Evolutionary conservation across 2,797 vertebrate species (phyloP).

Genomic region (Hephaestus fuliginosus): DNA sequence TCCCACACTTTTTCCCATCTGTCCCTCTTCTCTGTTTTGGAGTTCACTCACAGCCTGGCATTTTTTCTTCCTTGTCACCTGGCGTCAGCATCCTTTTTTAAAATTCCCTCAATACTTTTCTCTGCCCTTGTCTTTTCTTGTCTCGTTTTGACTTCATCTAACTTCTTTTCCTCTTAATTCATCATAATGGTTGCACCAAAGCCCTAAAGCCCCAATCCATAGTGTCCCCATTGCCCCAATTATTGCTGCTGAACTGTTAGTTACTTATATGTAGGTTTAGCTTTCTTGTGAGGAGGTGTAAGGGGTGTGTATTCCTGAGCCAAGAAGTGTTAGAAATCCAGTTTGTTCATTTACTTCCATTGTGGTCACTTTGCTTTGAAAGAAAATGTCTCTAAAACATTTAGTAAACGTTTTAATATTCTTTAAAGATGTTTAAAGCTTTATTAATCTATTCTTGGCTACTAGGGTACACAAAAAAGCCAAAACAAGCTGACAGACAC

Average conservation of each 20-base stretch:
- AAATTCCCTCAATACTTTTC: not conserved
- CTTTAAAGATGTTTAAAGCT: not conserved
- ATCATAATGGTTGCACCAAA: conserved; percentile 4
- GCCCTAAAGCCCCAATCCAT: not conserved
- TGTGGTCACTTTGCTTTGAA: not conserved
- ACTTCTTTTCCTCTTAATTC: conserved; percentile 9
- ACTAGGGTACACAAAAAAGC: not conserved
- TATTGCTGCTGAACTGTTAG: not conserved
- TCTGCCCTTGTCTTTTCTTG: not conserved
- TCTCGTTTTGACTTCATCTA: not conserved
- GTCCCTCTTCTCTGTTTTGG: conserved; percentile 36
- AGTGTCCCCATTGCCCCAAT: not conserved
- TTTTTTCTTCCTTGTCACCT: conserved; percentile 27
- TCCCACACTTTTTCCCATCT: conserved; percentile 41
- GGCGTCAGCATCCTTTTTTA: not conserved
- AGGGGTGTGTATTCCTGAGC: not conserved
- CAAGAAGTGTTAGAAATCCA: conserved; percentile 2
- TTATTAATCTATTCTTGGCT: not conserved
- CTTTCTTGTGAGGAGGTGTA: not conserved
- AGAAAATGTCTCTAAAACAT: not conserved
- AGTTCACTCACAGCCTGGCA: conserved; percentile 12
- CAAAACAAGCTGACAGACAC: not conserved
- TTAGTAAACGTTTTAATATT: not conserved
- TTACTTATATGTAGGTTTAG: conserved; percentile 5
- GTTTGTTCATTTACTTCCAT: not conserved